Evolutionary conservation across 2,888 invertebrate species (phyloP), one percentile per base, ranked within the genome.

Genomic region (Dorcus hopei): DNA sequence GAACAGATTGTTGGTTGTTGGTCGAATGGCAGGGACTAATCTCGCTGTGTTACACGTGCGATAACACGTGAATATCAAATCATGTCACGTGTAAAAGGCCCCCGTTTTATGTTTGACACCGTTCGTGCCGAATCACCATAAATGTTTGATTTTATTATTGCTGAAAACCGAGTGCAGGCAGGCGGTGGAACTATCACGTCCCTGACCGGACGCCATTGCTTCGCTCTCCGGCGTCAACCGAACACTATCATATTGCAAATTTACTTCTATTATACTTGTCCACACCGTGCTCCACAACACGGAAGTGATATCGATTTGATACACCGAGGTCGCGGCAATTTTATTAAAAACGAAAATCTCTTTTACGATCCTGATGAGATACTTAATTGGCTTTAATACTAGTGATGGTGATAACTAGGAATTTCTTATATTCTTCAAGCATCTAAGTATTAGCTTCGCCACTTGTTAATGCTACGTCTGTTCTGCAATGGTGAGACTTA

Each of bases 81-180:
- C 26, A 33, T 7, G 26, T 33, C 26, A 33, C 26, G 26, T 33
- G 60, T 48, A 19, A 48, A 16, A 45, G 45, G 14, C 6, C 54
- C 42, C 49, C 65, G 68, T 63, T 70, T 70, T 70, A 71, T 71
- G 68, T 71, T 71, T 70, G 70, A 71, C 70, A 68, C 66, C 64
- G 70, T 71, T 72, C 72, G 71, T 72, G 72, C 70, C 67, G 66
- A 72, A 71, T 71, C 68, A 69, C 69, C 69, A 70, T 72, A 70
- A 72, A 71, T 68, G 71, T 70, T 71, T 71, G 68, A 72, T 72
- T 72, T 72, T 71, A 71, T 72, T 71, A 71, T 70, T 70, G 68
- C 67, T 59, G 59, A 67, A 70, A 67, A 68, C 63, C 54, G 64
- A 61, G 64, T 60, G 61, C 61, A 61, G 14, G 14, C 14, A 14